Evolutionary conservation across 2,888 invertebrate genomes (phyloP), one percentile per base, ranked within the genome.

Genomic region (Coelopa pilipes): DNA sequence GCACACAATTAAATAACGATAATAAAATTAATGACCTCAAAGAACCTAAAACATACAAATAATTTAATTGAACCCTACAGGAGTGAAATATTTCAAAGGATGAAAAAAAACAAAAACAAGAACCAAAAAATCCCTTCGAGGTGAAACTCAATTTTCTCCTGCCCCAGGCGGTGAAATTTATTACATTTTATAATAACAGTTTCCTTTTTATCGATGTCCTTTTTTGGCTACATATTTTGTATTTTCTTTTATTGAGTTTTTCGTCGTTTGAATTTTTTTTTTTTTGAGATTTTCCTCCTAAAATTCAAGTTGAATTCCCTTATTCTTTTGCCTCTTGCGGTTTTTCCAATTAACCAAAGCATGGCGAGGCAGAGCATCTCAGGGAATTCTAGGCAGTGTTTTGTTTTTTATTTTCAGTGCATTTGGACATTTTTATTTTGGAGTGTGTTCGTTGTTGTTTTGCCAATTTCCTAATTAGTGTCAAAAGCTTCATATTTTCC

Each of bases 401-500:
- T 55, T 17, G n/a, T 5, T n/a, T 12, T 57, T 17, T 4, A 5
- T 57, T 57, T 11, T 21, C 5, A 57, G 19, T 57, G 19, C 17
- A 19, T 53, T 53, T 53, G n/a, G 57, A 17, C 2, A 17, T 57
- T 19, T n/a, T 17, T 12, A 12, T 55, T 10, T 19, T 57, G 5
- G 15, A 19, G 11, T 62, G 11, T 63, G n/a, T 63, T 46, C 13
- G n/a, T 63, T 63, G 12, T 49, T 47, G 65, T 66, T 66, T 66
- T 69, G 46, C 47, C 17, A 46, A 15, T 59, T 69, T 69, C 46
- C 47, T 69, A 69, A 59, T 69, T 59, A 69, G 59, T 69, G 69
- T 69, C 68, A 69, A 57, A 69, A 55, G 57, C 17, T 57, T 19
- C 4, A 17, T 21, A 9, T 49, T 50, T 66, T 49, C 11, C 45